Conservation (phyloP, 2,797 vertebrate genomes). For the Linurgus olivaceus region DNA sequence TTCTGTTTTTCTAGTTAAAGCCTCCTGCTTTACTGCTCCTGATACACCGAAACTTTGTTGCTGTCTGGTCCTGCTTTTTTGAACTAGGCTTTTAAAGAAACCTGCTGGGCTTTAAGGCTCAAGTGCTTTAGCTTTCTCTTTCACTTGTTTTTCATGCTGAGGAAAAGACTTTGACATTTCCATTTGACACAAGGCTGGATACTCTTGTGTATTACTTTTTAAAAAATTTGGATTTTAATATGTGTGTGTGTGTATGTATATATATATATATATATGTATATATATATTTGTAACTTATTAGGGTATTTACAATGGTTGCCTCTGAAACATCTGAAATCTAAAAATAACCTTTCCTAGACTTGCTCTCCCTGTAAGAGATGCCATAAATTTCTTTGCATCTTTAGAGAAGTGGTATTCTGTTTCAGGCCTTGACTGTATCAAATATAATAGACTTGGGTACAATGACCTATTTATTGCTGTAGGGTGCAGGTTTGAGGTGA, state of each 20-base stretch:
- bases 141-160: not conserved
- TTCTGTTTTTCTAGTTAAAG: not conserved
- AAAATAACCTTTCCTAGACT: not conserved
- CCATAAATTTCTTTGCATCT: not conserved
- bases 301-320: not conserved
- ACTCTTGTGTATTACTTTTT: not conserved
- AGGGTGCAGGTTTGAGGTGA: not conserved
- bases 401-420: not conserved
- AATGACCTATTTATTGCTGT: not conserved
- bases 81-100: not conserved
- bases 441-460: not conserved
- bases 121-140: not conserved
- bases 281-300: not conserved
- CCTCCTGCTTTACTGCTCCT: not conserved
- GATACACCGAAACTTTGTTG: not conserved
- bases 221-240: not conserved
- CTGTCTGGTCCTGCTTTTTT: not conserved
- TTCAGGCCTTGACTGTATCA: not conserved
- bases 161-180: not conserved
- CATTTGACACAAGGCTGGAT: not conserved
- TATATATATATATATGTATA: fast-evolving
- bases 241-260: fast-evolving
- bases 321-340: not conserved
- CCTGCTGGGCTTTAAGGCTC: not conserved
- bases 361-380: not conserved